Percentiles rank a stretch among this genome's conserved stretches.
Evolutionary conservation across 2,888 invertebrate species (phyloP).

Genomic region (Lamellibrachia satsuma): DNA sequence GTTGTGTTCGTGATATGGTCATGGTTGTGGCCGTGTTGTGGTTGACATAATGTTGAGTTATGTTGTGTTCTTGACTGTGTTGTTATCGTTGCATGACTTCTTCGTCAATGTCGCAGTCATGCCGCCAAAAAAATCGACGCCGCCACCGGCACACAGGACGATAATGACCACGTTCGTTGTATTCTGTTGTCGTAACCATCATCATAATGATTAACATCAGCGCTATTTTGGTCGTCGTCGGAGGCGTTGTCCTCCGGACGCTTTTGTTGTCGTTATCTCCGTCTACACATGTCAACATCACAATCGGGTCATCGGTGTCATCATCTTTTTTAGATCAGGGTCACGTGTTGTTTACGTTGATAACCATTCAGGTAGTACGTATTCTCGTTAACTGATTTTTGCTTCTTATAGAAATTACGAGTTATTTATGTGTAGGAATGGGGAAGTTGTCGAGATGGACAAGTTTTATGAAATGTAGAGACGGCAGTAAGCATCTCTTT

Average conservation of each 20-base stretch:
- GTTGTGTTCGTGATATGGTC: not conserved
- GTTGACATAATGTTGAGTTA: not conserved
- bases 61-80: not conserved
- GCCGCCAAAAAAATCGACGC: not conserved
- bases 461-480: not conserved
- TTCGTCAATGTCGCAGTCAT: not conserved
- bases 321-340: not conserved
- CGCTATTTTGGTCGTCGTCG: not conserved
- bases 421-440: not conserved
- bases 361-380: not conserved
- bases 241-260: not conserved
- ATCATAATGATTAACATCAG: not conserved
- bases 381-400: not conserved
- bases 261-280: not conserved
- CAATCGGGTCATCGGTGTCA: not conserved
- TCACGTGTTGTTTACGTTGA: not conserved
- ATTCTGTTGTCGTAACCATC: not conserved
- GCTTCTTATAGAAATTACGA: not conserved
- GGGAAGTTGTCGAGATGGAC: not conserved
- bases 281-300: not conserved
- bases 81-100: not conserved
- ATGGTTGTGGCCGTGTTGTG: not conserved
- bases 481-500: too few species aligned
- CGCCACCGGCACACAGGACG: too few species aligned
- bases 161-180: not conserved